These are phyloP conservation scores for Electrona antarctica DNA, from an alignment of 2,113 vertebrate species.

Conservation along the genomic window DNA sequence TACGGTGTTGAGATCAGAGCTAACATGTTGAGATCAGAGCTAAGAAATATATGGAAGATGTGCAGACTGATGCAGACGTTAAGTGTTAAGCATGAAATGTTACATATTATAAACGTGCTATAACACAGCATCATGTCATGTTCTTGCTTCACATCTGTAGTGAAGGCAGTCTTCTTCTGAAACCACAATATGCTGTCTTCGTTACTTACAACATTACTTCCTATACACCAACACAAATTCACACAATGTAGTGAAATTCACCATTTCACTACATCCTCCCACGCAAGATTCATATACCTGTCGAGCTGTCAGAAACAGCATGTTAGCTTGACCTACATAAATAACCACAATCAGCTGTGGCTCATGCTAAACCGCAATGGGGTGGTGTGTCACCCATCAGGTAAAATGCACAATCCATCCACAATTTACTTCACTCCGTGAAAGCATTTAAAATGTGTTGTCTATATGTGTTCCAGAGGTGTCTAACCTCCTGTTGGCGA, in stretches of 20 bases:
- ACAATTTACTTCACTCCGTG: slow-evolving; percentile 40
- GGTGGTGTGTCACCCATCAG: no score
- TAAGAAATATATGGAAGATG: no score
- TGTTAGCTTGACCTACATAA: slow-evolving; percentile 16
- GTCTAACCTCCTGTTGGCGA: slow-evolving; percentile 94
- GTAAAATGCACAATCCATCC: background rate
- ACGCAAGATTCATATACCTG: slow-evolving; percentile 25
- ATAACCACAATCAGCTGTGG: slow-evolving; percentile 42
- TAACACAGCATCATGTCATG: background rate
- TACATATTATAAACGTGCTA: slow-evolving; percentile 7
- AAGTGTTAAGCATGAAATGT: background rate
- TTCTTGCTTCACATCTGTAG: background rate
- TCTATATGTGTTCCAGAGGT: slow-evolving; percentile 81
- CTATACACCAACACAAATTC: slow-evolving; percentile 23
- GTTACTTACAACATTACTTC: slow-evolving; percentile 50
- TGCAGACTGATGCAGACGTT: no score
- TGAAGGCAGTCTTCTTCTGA: slow-evolving; percentile 27
- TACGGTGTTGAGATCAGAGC: no score
- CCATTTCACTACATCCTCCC: slow-evolving; percentile 38
- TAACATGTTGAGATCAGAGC: no score
- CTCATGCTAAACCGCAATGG: background rate
- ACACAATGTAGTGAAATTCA: slow-evolving; percentile 25
- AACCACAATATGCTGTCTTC: slow-evolving; percentile 61
- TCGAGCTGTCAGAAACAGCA: slow-evolving; percentile 14
- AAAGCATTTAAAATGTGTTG: slow-evolving; percentile 24